Percentiles rank a stretch among this genome's conserved stretches.
phyloP scores from a whole-genome alignment of 2,797 vertebrate species.

The Gila robusta region DNA sequence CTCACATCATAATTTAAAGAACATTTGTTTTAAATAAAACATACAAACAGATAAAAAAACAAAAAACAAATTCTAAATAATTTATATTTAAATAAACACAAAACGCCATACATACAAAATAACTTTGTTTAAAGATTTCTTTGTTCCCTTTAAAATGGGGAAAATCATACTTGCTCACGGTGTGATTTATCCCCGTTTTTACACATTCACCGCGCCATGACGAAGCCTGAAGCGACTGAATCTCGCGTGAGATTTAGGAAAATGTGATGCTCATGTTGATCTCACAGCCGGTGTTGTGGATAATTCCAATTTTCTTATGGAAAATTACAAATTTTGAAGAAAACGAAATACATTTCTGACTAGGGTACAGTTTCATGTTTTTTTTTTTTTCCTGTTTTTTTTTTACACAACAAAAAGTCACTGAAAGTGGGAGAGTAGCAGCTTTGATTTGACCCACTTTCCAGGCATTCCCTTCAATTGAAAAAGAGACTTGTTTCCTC shows the following conservation, averaged over 20 bases:
- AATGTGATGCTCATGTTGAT: neutral
- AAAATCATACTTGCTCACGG: slow-evolving; percentile 37
- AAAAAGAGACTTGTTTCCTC: slow-evolving; percentile 73
- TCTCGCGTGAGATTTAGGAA: neutral
- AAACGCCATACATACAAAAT: slow-evolving; percentile 60
- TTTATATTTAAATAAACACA: slow-evolving; percentile 80
- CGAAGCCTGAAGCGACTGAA: slow-evolving; percentile 16
- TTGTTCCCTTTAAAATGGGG: slow-evolving; percentile 59
- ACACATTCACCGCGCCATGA: slow-evolving; percentile 21
- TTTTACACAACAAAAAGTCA: slow-evolving; percentile 70
- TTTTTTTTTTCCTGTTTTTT: slow-evolving; percentile 44
- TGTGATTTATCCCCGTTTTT: slow-evolving; percentile 51
- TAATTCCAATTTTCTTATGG: slow-evolving; percentile 34
- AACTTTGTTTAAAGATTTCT: slow-evolving; percentile 48
- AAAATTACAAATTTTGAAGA: slow-evolving; percentile 35
- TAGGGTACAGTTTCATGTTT: slow-evolving; percentile 67
- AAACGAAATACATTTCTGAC: slow-evolving; percentile 55
- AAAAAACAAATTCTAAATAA: slow-evolving; percentile 73
- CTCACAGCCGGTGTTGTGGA: slow-evolving; percentile 13
- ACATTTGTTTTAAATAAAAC: slow-evolving; percentile 76
- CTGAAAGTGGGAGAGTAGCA: slow-evolving; percentile 72
- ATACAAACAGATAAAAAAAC: slow-evolving; percentile 70
- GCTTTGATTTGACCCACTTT: slow-evolving; percentile 72
- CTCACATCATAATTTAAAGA: slow-evolving; percentile 70
- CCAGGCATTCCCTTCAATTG: slow-evolving; percentile 67